A percentile compares a stretch with the other conserved stretches of the same genome.
Conservation (phyloP, 1,140 invertebrate genomes). For the Listronotus bonariensis region DNA sequence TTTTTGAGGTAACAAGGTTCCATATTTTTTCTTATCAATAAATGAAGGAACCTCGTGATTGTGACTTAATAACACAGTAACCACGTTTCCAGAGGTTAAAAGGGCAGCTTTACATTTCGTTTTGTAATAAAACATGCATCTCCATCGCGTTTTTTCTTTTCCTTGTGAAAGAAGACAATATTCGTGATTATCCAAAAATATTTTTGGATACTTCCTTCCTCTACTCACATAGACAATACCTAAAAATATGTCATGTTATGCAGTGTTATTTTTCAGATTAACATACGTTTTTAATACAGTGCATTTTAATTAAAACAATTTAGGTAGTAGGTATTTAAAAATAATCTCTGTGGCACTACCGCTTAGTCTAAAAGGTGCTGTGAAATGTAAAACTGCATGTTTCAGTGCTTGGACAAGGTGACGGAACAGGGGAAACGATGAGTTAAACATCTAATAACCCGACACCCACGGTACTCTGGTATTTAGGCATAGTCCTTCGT, state of each 20-base stretch:
- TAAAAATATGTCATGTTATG: constrained; percentile 21
- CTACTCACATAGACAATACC: constrained; percentile 35
- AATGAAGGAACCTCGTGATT: constrained; percentile 26
- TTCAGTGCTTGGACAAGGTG: no score
- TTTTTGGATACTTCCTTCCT: constrained; percentile 41
- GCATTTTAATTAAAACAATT: no score
- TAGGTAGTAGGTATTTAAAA: no score
- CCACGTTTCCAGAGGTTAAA: constrained; percentile 33
- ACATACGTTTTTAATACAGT: no score
- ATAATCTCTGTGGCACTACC: no score
- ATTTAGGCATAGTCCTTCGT: no score
- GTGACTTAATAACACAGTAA: constrained; percentile 32
- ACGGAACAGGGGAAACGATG: no score
- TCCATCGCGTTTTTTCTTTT: constrained; percentile 40
- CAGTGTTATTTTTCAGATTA: no score
- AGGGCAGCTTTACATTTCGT: constrained; percentile 42
- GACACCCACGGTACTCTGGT: no score
- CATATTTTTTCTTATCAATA: constrained; percentile 15
- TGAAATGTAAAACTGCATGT: no score
- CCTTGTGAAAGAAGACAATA: constrained; percentile 36
- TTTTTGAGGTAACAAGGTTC: constrained; percentile 21
- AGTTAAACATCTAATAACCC: no score
- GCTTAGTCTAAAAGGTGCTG: no score
- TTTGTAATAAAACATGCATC: constrained; percentile 39
- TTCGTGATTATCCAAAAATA: constrained; percentile 36